Evolutionary conservation across 2,113 vertebrate species (phyloP).

Genomic region (Varanus komodoensis): DNA sequence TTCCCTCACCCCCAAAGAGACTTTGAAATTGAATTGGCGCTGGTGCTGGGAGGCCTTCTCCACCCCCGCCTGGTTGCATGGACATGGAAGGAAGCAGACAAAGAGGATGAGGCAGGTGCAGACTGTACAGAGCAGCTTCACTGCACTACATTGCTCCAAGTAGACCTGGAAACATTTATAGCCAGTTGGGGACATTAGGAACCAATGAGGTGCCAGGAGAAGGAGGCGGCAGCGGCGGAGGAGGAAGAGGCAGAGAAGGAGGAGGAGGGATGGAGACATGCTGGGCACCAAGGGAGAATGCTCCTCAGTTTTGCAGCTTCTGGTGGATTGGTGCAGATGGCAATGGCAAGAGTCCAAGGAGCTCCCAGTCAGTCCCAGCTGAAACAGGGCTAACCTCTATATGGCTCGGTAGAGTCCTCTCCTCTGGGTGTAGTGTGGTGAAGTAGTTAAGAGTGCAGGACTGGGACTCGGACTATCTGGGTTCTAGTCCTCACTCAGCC

Average conservation of each 20-base stretch:
- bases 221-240: background rate
- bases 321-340: background rate
- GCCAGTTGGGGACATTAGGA: background rate
- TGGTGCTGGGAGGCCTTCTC: no score
- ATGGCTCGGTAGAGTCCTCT: background rate
- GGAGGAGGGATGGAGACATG: background rate
- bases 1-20: no score
- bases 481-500: no score
- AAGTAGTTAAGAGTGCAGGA: no score
- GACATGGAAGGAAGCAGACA: background rate
- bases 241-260: no score
- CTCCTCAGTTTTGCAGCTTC: background rate
- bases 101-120: background rate
- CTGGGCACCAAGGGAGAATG: background rate
- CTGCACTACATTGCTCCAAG: background rate
- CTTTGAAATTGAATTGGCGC: no score
- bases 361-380: background rate
- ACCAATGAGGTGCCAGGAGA: background rate
- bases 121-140: background rate
- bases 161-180: background rate
- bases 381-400: no score
- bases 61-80: background rate
- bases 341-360: background rate
- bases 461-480: no score
- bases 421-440: background rate